Evolutionary conservation across 2,888 invertebrate species (phyloP).

Genomic region (Pyrrhia umbra): DNA sequence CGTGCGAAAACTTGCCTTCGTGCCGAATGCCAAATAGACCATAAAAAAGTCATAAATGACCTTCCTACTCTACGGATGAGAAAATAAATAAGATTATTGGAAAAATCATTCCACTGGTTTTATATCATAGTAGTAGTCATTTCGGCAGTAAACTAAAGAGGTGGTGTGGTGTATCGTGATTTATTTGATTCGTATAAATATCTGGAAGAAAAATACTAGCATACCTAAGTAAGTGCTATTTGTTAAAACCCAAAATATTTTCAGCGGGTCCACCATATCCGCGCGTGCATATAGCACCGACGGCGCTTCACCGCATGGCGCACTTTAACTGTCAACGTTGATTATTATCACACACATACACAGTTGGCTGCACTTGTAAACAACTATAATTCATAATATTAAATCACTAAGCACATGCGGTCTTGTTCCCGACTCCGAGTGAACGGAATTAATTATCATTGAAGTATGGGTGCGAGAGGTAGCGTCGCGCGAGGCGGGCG

Average conservation of each 20-base stretch:
- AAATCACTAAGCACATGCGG: constrained; percentile 72
- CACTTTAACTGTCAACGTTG: constrained; percentile 76
- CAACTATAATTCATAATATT: constrained; percentile 69
- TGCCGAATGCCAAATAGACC: constrained; percentile 71
- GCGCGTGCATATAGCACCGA: constrained; percentile 76
- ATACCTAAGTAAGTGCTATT: constrained; percentile 95
- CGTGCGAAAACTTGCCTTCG: constrained; percentile 62
- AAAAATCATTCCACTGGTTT: constrained; percentile 58
- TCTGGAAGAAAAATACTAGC: constrained; percentile 49
- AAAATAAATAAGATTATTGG: constrained; percentile 72
- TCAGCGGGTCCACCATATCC: constrained; percentile 95
- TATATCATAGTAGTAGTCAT: constrained; percentile 60
- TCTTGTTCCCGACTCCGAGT: constrained; percentile 61
- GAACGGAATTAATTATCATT: constrained; percentile 67
- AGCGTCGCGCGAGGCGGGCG: constrained; percentile 76
- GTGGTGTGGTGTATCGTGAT: constrained; percentile 24
- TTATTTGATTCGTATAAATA: constrained; percentile 20
- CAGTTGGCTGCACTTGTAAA: constrained; percentile 60
- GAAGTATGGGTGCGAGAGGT: constrained; percentile 57
- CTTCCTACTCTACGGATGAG: constrained; percentile 67
- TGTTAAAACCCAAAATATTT: constrained; percentile 95
- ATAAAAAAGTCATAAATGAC: constrained; percentile 80
- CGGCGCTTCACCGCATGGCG: constrained; percentile 87
- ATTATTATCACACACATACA: constrained; percentile 71
- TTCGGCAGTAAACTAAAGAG: constrained; percentile 53